Evolutionary conservation across 2,797 vertebrate genomes (phyloP), one percentile per base, ranked within the genome.

Genomic region (Molothrus aeneus): DNA sequence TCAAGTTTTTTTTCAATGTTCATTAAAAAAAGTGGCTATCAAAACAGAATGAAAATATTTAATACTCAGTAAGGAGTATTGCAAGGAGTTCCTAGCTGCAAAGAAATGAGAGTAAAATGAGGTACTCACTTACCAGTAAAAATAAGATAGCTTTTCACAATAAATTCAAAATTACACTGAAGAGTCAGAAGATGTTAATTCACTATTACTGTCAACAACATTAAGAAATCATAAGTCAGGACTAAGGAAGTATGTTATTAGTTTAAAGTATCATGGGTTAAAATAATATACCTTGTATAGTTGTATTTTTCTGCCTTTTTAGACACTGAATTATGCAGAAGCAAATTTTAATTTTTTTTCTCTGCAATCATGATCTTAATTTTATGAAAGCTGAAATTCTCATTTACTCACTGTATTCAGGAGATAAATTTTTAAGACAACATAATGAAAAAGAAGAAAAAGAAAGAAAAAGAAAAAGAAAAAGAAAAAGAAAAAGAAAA

Each of bases 1-100:
- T 91, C 85, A 95, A 97, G 86, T 34, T 86, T 90, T 95, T 94
- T 97, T 97, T 93, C 96, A 60, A 97, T 90, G 91, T 75, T 93
- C 71, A 84, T 77, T 85, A 96, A 96, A 96, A 97, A 97, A 96
- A 96, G 83, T 51, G 66, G 82, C 79, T 91, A 96, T 79, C 51
- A 92, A 97, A 94, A 92, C 31, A 78, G 68, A 60, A 95, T 82
- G 94, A 92, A 96, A 95, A 83, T 91, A 94, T 88, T 94, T 96
- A 92, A 88, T 81, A 64, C 31, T 47, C 79, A 84, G 56, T 89
- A 93, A 60, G 59, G 85, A 83, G 71, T 45, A 47, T 93, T 87
- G 42, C 43, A 80, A 77, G 50, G 25, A 81, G 47, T 83, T 95
- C 40, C 42, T 83, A 83, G 74, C 56, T 68, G 71, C 42, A 92